These are phyloP conservation scores for Oscheius sp. DNA, from an alignment of 2,888 invertebrate genomes.

Conservation along the genomic window DNA sequence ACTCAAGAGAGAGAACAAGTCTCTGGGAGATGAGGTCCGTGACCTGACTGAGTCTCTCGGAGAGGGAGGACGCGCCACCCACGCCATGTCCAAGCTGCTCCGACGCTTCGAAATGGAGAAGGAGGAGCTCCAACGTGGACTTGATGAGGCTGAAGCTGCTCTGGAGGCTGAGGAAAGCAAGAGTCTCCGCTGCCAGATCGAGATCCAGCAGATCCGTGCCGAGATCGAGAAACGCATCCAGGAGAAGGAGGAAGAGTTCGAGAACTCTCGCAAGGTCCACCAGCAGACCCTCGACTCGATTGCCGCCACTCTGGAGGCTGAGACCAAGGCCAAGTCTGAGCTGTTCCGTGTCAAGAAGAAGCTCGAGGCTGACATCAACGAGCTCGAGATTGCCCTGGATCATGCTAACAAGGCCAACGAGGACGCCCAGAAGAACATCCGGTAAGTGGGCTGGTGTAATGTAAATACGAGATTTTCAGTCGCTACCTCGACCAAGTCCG, in stretches of 20 bases:
- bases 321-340: constrained; percentile 79
- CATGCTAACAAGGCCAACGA: constrained; percentile 89
- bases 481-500: constrained; percentile 96
- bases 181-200: constrained; percentile 78
- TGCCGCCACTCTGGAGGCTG: constrained; percentile 99
- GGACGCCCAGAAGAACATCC: constrained; percentile 76
- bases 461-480: constrained; percentile 79
- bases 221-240: constrained; percentile 99
- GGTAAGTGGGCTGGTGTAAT: constrained; percentile 31
- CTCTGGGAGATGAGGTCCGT: constrained; percentile 77
- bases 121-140: constrained; percentile 90
- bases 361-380: constrained; percentile 97
- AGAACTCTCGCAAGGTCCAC: constrained; percentile 87
- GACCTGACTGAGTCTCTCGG: constrained; percentile 90
- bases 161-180: constrained; percentile 99
- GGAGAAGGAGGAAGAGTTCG: constrained; percentile 99
- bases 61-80: constrained; percentile 89
- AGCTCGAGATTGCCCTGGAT: constrained; percentile 97
- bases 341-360: constrained; percentile 91
- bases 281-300: constrained; percentile 99
- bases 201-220: constrained; percentile 97
- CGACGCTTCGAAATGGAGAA: constrained; percentile 99
- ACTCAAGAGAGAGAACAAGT: constrained; percentile 99
- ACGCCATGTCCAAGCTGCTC: constrained; percentile 98
- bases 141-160: constrained; percentile 89